A percentile compares a stretch with the other conserved stretches of the same genome.
Conservation (phyloP, 2,888 invertebrate genomes). For the Rhogogaster chlorosoma region DNA sequence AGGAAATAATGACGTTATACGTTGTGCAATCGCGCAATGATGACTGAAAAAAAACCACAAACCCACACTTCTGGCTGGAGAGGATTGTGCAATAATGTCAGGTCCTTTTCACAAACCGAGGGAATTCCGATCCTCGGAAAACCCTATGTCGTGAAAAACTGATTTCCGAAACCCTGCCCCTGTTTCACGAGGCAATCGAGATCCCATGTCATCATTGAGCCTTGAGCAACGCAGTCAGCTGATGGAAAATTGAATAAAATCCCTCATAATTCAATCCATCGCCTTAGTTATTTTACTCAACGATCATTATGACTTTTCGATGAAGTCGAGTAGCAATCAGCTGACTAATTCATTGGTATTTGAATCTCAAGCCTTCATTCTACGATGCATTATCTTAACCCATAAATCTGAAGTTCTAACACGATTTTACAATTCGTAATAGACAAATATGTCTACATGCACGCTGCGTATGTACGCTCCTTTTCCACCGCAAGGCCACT, state of each 20-base stretch:
- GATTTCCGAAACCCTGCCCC: not conserved
- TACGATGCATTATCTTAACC: not conserved
- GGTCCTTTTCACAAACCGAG: not conserved
- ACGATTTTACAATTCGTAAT: too few relatives aligned
- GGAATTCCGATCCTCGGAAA: not conserved
- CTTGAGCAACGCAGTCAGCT: not conserved
- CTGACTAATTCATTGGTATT: not conserved
- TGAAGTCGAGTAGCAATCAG: not conserved
- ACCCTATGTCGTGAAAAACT: not conserved
- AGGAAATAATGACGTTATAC: not conserved
- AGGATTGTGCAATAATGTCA: not conserved
- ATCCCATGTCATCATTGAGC: not conserved
- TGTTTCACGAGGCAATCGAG: not conserved
- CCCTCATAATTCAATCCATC: not conserved
- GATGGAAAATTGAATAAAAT: not conserved
- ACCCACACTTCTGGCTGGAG: not conserved
- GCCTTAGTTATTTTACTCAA: not conserved
- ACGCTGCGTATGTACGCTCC: not conserved
- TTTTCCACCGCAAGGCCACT: not conserved
- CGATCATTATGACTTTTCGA: not conserved
- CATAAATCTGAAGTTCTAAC: too few relatives aligned
- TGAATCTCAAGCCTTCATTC: not conserved
- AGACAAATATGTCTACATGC: too few relatives aligned
- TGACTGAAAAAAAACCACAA: not conserved
- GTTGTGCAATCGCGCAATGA: conserved; percentile 9